Base-by-base conservation (phyloP, 2,888 invertebrate species). In the Lasioglossum calceatum region DNA sequence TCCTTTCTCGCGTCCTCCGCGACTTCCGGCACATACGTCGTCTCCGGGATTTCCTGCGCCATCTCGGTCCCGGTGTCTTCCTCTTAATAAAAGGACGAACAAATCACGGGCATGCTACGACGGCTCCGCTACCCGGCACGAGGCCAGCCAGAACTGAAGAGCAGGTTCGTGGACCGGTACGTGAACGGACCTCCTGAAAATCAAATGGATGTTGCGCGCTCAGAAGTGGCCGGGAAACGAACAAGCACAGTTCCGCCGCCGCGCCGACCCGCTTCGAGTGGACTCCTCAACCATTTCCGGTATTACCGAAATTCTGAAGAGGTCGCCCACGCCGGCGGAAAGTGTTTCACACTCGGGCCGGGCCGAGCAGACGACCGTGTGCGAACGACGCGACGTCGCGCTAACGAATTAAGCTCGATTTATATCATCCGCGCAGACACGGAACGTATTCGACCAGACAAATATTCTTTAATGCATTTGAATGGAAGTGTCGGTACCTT, bases 21-120 rank as follows among this genome's bases (percentile, higher is more conserved):
- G 77, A 88, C 93, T 91, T 94, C 94, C 84, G 94, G 94, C 80
- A 92, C 91, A 89, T 94, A 95, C 79, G 92, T 93, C 86, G 93
- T 93, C 89, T 90, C 92, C 76, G 88, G 89, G 87, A 89, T 87
- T 84, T 91, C 92, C 86, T 89, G 86, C 78, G 90, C 89, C 92
- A 92, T 93, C 90, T 83, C 83, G 70, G 85, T 75, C 77, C 85
- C 74, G 71, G 64, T 81, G 81, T 82, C 81, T 84, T 83, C 82
- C 81, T 72, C 85, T 82, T 87, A 84, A 88, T 88, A 88, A 82
- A 87, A 87, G 84, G 75, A 67, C 75, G 84, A 84, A 87, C 87
- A 77, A 82, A 80, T 84, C 87, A 80, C 80, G 10, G 54, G 84
- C 84, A 87, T 87, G 80, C 79, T 36, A 71, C 27, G 12, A n/a